Evolutionary conservation across 2,888 invertebrate species (phyloP).

Genomic region (Clivina fossor): DNA sequence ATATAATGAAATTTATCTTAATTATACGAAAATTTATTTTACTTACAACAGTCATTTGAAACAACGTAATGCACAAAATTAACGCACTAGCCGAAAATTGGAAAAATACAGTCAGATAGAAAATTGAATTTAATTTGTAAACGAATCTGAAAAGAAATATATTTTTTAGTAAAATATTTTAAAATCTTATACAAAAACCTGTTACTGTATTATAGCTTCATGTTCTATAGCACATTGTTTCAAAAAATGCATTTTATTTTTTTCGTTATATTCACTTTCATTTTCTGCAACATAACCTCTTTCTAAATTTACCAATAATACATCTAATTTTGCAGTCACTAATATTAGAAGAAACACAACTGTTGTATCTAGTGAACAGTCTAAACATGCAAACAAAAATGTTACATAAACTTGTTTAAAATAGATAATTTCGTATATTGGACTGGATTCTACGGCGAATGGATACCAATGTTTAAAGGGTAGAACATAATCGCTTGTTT

Average conservation of each 20-base stretch:
- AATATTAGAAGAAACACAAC: conserved; percentile 8
- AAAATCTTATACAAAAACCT: background rate
- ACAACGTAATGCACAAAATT: conserved; percentile 25
- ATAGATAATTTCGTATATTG: conserved; percentile 6
- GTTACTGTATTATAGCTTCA: conserved; percentile 25
- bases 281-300: background rate
- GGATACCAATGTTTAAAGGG: conserved; percentile 33
- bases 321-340: conserved; percentile 9
- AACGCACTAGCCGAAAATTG: conserved; percentile 17
- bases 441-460: conserved; percentile 14
- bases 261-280: background rate
- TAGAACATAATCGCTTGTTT: background rate
- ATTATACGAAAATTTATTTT: background rate
- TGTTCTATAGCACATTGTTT: conserved; percentile 17
- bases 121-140: conserved; percentile 4
- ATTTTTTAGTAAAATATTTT: background rate
- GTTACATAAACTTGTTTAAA: conserved; percentile 1
- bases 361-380: conserved; percentile 9
- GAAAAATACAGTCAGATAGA: background rate
- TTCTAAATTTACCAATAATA: conserved; percentile 7
- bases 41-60: conserved; percentile 25
- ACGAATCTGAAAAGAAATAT: conserved; percentile 12
- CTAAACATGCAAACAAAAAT: conserved; percentile 2
- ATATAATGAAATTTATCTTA: background rate
- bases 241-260: conserved; percentile 7